Conservation (phyloP, 1,140 invertebrate genomes). For the Atta colombica region DNA sequence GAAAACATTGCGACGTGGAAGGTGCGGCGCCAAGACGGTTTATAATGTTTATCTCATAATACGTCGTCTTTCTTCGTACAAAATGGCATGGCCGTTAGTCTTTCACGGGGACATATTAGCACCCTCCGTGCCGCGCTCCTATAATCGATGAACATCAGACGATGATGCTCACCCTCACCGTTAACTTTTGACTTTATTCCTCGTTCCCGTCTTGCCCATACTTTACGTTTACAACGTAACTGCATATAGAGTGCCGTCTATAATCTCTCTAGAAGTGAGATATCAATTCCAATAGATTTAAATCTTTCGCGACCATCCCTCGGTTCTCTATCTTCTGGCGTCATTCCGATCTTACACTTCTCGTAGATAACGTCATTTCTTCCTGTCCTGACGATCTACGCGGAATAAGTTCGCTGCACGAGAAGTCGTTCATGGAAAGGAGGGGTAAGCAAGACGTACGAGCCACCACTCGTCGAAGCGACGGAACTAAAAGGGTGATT, state of each 20-base stretch:
- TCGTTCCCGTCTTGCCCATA: conserved; percentile 36
- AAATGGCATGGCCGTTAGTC: conserved; percentile 69
- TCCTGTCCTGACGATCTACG: conserved; percentile 50
- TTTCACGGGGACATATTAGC: conserved; percentile 67
- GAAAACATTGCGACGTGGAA: conserved; percentile 15
- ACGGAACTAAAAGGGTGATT: conserved; percentile 48
- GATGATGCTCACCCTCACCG: conserved; percentile 36
- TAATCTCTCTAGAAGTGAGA: conserved; percentile 44
- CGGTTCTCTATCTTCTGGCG: background rate
- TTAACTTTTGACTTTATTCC: conserved; percentile 30
- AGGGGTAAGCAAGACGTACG: conserved; percentile 55
- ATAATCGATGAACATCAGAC: conserved; percentile 28
- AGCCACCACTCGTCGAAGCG: conserved; percentile 20
- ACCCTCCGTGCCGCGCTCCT: conserved; percentile 48
- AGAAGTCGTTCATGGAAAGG: conserved; percentile 8
- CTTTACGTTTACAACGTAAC: conserved; percentile 60
- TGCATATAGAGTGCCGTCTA: conserved; percentile 47
- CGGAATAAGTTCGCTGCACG: conserved; percentile 49
- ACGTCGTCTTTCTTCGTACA: conserved; percentile 67
- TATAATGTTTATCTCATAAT: conserved; percentile 76
- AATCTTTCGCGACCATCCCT: conserved; percentile 44
- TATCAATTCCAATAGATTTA: conserved; percentile 68
- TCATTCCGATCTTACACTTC: conserved; percentile 29
- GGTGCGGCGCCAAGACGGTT: conserved; percentile 47
- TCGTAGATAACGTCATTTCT: conserved; percentile 60